Evolutionary conservation across 2,888 invertebrate genomes (phyloP).

Genomic region (Drosophila helvetica): DNA sequence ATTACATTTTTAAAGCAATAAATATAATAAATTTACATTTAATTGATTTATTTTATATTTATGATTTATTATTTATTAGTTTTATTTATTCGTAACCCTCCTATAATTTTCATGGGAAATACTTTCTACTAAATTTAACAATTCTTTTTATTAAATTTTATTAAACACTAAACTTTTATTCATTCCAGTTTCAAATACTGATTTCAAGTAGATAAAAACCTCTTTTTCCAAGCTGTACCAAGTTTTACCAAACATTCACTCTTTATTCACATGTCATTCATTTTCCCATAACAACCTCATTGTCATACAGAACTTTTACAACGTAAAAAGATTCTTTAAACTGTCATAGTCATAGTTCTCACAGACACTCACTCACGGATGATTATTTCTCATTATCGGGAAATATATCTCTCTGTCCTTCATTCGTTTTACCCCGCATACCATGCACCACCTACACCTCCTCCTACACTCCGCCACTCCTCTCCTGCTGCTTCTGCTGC

Average conservation of each 20-base stretch:
- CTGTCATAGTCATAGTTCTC: conserved; percentile 19
- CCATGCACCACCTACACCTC: background rate
- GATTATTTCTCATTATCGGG: conserved; percentile 42
- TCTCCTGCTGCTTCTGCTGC: background rate
- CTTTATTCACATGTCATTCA: background rate
- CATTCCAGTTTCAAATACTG: background rate
- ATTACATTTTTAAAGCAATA: too few relatives aligned
- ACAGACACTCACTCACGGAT: conserved; percentile 8
- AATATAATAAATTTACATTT: too few relatives aligned
- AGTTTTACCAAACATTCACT: background rate
- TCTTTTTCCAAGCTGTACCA: too few relatives aligned
- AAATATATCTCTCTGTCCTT: conserved; percentile 4
- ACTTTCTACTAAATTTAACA: too few relatives aligned
- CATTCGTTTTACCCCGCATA: too few relatives aligned
- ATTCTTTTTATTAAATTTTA: too few relatives aligned
- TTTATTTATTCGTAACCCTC: too few relatives aligned
- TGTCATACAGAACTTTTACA: conserved; percentile 9
- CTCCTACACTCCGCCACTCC: background rate
- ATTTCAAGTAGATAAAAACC: background rate
- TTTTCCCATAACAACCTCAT: background rate
- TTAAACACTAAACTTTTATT: background rate
- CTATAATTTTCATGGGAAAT: too few relatives aligned
- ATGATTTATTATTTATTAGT: too few relatives aligned
- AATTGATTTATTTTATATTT: too few relatives aligned
- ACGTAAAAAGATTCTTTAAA: background rate